Conservation (phyloP, 2,888 invertebrate genomes). For the Nomada ferruginata region DNA sequence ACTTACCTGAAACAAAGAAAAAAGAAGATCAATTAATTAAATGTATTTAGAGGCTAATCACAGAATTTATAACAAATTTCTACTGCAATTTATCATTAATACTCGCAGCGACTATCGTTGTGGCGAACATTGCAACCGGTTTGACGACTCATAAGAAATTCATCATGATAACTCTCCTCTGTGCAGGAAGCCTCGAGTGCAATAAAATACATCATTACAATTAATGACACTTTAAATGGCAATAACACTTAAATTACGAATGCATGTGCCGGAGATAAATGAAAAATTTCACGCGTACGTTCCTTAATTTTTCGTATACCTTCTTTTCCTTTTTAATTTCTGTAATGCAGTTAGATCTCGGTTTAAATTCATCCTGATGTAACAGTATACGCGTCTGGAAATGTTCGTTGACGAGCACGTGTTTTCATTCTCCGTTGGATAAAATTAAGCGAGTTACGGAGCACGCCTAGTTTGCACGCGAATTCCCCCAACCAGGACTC, state of each 20-base stretch:
- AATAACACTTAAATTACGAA: too few species aligned
- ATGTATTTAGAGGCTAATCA: background rate
- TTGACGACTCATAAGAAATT: slow-evolving; percentile 39
- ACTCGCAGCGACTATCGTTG: slow-evolving; percentile 14
- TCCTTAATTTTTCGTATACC: background rate
- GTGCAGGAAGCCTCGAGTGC: background rate
- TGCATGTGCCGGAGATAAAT: background rate
- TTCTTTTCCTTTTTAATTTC: background rate
- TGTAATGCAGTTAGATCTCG: slow-evolving; percentile 4
- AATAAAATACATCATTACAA: background rate
- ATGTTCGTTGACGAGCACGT: slow-evolving; percentile 46
- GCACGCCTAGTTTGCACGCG: slow-evolving; percentile 63
- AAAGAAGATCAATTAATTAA: slow-evolving; percentile 32
- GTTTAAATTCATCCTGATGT: slow-evolving; percentile 47
- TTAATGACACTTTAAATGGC: too few species aligned
- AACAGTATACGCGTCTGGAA: slow-evolving; percentile 30
- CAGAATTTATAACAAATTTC: slow-evolving; percentile 13
- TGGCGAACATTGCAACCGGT: slow-evolving; percentile 37
- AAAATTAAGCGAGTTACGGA: slow-evolving; percentile 65
- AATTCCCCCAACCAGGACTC: slow-evolving; percentile 48
- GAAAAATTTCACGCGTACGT: background rate
- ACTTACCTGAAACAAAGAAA: slow-evolving; percentile 67
- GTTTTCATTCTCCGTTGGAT: slow-evolving; percentile 50
- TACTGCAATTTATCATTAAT: background rate
- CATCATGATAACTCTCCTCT: slow-evolving; percentile 23